Evolutionary conservation across 1,140 invertebrate genomes (phyloP).

Genomic region (Riptortus pedestris): DNA sequence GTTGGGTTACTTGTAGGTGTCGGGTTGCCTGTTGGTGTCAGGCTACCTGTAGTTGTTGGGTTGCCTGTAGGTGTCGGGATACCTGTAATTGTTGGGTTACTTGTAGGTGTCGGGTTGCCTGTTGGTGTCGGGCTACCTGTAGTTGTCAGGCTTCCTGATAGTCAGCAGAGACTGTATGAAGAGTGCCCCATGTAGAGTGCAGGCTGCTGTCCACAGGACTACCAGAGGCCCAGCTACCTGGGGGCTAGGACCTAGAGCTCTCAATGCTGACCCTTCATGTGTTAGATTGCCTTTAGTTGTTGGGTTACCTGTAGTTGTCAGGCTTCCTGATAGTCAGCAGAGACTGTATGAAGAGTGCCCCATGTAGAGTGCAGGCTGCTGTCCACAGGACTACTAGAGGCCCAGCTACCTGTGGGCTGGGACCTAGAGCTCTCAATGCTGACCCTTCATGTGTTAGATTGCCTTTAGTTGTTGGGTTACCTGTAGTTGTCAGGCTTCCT

Average conservation of each 20-base stretch:
- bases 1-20: too few species aligned
- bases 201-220: conserved; percentile 41
- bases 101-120: too few species aligned
- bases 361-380: conserved; percentile 35
- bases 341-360: conserved; percentile 24
- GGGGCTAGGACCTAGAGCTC: conserved; percentile 41
- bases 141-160: conserved; percentile 4
- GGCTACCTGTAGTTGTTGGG: too few species aligned
- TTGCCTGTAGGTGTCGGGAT: too few species aligned
- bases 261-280: conserved; percentile 29
- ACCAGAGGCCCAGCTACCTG: conserved; percentile 38
- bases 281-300: too few species aligned
- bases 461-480: too few species aligned
- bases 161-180: conserved; percentile 23
- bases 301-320: conserved; percentile 7
- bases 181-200: conserved; percentile 30
- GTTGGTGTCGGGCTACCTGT: too few species aligned
- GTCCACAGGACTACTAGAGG: conserved; percentile 43
- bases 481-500: conserved; percentile 4
- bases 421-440: conserved; percentile 39
- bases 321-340: conserved; percentile 18
- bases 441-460: too few species aligned
- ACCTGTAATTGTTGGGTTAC: too few species aligned
- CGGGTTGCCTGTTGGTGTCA: too few species aligned
- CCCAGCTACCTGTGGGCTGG: conserved; percentile 35